Conservation (phyloP, 2,797 vertebrate genomes). For the Phoeniculus purpureus region DNA sequence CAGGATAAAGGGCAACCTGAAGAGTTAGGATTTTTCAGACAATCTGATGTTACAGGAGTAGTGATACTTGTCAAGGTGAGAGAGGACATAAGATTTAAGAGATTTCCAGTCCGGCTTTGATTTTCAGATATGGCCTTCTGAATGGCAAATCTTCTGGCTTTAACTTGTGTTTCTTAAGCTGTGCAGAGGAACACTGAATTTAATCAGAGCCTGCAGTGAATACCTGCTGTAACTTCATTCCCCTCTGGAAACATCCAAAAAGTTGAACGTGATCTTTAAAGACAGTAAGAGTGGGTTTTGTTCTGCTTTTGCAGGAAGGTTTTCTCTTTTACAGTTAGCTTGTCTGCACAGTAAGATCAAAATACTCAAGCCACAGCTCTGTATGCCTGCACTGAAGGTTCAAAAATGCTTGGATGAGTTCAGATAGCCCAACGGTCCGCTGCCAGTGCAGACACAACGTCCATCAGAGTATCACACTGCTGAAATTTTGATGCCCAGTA, state of each 20-base stretch:
- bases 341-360: neutral
- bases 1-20: constrained; percentile 12
- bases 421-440: neutral
- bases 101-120: constrained; percentile 49
- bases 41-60: constrained; percentile 12
- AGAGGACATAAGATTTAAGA: constrained; percentile 35
- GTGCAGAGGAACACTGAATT: constrained; percentile 10
- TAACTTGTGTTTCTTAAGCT: constrained; percentile 24
- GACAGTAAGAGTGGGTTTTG: neutral
- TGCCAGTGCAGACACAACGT: neutral
- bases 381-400: neutral
- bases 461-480: neutral
- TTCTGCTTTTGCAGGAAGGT: neutral
- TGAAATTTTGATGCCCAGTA: neutral
- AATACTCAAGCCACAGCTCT: neutral
- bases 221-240: neutral
- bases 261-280: constrained; percentile 13
- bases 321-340: neutral
- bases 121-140: constrained; percentile 35
- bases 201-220: constrained; percentile 8
- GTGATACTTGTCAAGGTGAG: constrained; percentile 44
- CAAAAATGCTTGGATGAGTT: neutral
- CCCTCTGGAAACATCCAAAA: neutral
- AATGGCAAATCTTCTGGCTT: constrained; percentile 37
- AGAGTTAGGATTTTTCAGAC: constrained; percentile 43